Evolutionary conservation across 2,888 invertebrate genomes (phyloP), one percentile per base, ranked within the genome.

Genomic region (Tetheella fluctuosa): DNA sequence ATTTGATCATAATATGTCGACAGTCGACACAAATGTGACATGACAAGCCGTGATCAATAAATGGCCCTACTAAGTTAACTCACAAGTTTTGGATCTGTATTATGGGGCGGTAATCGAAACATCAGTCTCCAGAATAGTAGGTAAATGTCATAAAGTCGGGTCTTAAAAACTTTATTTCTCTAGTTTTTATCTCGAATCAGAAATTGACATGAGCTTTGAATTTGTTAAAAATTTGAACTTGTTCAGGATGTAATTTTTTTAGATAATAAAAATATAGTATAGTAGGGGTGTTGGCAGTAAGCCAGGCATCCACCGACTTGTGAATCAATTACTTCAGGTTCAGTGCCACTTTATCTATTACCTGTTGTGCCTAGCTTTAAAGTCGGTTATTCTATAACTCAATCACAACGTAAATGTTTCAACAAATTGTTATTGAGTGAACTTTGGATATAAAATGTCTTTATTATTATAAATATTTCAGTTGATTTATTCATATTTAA

Each of bases 321-420:
- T 54, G 42, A 59, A 54, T 59, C 54, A 54, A 54, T 54, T 54
- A 59, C 54, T 13, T 42, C 23, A 30, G 23, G 59, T 59, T 59
- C 59, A 59, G 15, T 30, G 59, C 15, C 42, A 54, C 28, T 25
- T 59, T 59, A 59, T 63, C 62, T 57, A 55, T 68, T 73, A 80
- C 76, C 80, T 81, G 80, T 78, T 80, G 77, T 74, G 61, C 60
- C 55, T 28, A 23, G 25, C 60, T 39, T 23, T 52, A 54, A 57
- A 28, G 62, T 59, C 60, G 60, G 61, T 59, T 60, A 59, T 7
- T 13, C 7, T 10, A 8, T 20, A 20, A 20, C 48, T 48, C 48
- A 48, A 20, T 48, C 20, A 20, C 10, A 10, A 10, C n/a, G 48
- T 48, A 48, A 34, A 48, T 20, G 20, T 2, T 48, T 20, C 3